Conservation (phyloP, 2,888 invertebrate species). For the Mimachlamys varia region DNA sequence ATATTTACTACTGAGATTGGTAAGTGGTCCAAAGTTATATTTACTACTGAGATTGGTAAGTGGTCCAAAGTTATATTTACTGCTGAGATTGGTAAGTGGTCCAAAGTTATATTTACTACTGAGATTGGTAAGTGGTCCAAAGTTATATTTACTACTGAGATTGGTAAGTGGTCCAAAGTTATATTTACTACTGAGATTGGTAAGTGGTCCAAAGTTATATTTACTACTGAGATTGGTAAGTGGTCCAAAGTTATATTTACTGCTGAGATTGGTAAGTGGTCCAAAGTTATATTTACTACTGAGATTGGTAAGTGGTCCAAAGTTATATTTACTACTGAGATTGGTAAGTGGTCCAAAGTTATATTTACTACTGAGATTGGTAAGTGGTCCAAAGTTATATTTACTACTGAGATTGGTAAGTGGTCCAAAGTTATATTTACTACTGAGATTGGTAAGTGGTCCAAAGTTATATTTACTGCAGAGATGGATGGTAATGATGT, state of each 20-base stretch:
- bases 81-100: constrained; percentile 71
- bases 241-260: neutral
- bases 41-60: no score
- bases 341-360: constrained; percentile 62
- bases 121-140: constrained; percentile 66
- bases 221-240: no score
- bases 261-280: constrained; percentile 71
- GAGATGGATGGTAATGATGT: no score
- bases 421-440: neutral
- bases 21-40: constrained; percentile 53
- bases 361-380: no score
- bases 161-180: constrained; percentile 62
- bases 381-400: constrained; percentile 53
- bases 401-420: no score
- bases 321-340: no score
- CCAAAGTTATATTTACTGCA: no score
- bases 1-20: no score
- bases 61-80: neutral
- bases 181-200: no score
- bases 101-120: no score
- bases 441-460: constrained; percentile 71
- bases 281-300: no score
- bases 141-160: no score
- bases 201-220: constrained; percentile 53
- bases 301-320: constrained; percentile 66